Percentiles rank a stretch among this genome's conserved stretches.
These are phyloP conservation scores for Anomalospiza imberbis DNA, from an alignment of 2,797 vertebrate species.

Conservation along the genomic window DNA sequence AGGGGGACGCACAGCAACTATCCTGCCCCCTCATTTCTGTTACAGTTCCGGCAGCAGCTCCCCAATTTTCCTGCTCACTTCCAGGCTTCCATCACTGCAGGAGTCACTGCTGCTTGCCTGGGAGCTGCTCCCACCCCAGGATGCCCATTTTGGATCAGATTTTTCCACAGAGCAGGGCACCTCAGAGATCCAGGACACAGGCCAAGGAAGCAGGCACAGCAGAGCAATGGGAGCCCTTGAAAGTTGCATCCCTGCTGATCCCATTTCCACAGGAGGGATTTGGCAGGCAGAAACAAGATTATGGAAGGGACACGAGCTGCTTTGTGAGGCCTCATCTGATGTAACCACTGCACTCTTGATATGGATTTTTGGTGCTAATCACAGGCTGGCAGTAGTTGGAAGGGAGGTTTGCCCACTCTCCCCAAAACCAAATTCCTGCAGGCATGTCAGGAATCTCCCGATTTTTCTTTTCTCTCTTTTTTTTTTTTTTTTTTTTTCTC, in stretches of 20 bases:
- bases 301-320: background rate
- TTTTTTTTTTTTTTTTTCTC: too few species aligned
- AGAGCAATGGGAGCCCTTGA: background rate
- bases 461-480: background rate
- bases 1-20: background rate
- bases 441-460: background rate
- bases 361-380: background rate
- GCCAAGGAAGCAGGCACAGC: background rate
- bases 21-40: background rate
- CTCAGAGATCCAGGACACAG: background rate
- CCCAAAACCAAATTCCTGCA: background rate
- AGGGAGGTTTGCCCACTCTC: background rate
- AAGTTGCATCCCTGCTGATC: background rate
- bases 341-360: background rate
- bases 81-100: background rate
- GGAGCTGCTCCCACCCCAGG: rapidly evolving
- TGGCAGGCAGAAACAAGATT: background rate
- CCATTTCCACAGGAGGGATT: background rate
- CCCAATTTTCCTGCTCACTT: background rate
- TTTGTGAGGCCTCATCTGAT: background rate
- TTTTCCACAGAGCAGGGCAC: background rate
- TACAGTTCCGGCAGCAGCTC: background rate
- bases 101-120: background rate
- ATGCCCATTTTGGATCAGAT: background rate
- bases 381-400: background rate